Evolutionary conservation across 2,797 vertebrate genomes (phyloP), one percentile per base, ranked within the genome.

Genomic region (Anguilla marmorata): DNA sequence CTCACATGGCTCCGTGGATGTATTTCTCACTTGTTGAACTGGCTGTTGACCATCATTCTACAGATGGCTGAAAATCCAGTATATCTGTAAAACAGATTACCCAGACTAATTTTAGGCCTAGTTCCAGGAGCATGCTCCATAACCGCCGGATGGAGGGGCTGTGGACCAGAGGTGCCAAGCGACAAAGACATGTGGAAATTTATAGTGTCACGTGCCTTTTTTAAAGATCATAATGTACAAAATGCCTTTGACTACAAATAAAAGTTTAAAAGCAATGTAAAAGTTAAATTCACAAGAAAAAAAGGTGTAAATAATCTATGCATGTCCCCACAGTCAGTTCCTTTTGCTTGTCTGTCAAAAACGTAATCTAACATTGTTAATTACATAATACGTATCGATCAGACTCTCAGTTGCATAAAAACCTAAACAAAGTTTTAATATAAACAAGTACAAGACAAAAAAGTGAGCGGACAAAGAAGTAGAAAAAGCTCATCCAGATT

Each of bases 1-100:
- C 92, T 93, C 91, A 92, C 91, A 89, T 92, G 92, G 90, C 90
- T 92, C 91, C 93, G 91, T 92, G 86, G 56, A 87, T 86, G 88
- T 88, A 92, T 85, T 89, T 63, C 9, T 86, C 86, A 90, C 89
- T 88, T 94, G 88, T 89, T 89, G 85, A 89, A 66, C 85, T 91
- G 88, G 85, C 88, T 89, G 88, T 76, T 80, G 87, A 87, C 88
- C 50, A 90, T 86, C 87, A 85, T 14, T 41, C 54, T 69, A 60
- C 90, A 89, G 86, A 90, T 91, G 89, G 79, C 41, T 60, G n/a
- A 41, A 52, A 89, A 87, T 80, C 85, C 27, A 82, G 69, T 84
- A 12, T 87, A 60, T 87, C 88, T 80, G 63, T 82, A 48, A 66
- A 74, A 88, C 80, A 89, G 88, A 87, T 87, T 89, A 85, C 85